Conservation (phyloP, 2,113 vertebrate genomes). For the Saccopteryx leptura region DNA sequence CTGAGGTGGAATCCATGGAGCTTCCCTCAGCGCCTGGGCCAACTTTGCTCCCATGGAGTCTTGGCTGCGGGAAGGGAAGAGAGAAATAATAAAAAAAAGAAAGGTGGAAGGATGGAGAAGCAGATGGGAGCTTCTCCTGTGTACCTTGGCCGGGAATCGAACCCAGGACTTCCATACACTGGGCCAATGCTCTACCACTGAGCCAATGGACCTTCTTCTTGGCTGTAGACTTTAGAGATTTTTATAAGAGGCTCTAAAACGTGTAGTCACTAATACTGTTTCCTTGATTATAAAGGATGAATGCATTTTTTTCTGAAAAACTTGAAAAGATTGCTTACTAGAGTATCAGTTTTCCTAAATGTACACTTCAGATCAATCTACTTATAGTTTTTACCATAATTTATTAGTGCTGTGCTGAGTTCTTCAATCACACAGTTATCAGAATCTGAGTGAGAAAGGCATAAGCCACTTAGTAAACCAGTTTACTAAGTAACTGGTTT, state of each 20-base stretch:
- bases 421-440: background rate
- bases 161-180: too few species aligned
- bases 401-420: background rate
- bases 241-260: background rate
- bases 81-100: too few species aligned
- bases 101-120: too few species aligned
- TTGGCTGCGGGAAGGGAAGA: too few species aligned
- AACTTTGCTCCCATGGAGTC: too few species aligned
- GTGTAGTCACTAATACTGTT: background rate
- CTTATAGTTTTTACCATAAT: background rate
- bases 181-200: background rate
- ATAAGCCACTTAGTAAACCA: background rate
- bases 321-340: background rate
- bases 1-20: too few species aligned
- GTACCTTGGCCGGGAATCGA: too few species aligned
- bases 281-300: background rate
- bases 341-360: background rate
- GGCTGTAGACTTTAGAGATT: background rate
- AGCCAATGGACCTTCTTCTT: background rate
- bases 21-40: too few species aligned
- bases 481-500: background rate
- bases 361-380: background rate
- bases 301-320: constrained; percentile 16
- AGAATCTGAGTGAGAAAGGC: background rate
- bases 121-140: too few species aligned